These are phyloP conservation scores for Rattus rattus DNA, from an alignment of 2,113 vertebrate species.

Conservation along the genomic window DNA sequence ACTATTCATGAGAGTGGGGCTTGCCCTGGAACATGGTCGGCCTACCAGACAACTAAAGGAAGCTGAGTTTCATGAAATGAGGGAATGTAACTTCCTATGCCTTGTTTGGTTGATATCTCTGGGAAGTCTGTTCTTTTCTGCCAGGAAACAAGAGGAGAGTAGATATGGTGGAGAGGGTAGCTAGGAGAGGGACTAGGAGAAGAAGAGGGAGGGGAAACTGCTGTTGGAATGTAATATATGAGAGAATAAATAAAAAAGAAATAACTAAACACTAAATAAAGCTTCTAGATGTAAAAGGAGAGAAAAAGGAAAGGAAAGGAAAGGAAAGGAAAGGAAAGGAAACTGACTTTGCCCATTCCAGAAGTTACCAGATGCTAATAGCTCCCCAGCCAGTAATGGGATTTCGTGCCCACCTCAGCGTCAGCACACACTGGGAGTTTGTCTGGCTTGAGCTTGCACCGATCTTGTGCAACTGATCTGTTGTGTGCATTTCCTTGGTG, in stretches of 20 bases:
- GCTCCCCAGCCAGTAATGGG: background rate
- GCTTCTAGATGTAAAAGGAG: too few species aligned
- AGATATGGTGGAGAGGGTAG: background rate
- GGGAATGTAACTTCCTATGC: background rate
- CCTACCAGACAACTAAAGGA: background rate
- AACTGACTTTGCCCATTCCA: background rate
- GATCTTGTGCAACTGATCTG: background rate
- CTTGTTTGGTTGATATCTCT: background rate
- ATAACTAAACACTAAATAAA: background rate
- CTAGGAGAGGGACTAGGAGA: background rate
- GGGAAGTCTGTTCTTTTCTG: background rate
- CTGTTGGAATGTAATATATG: background rate
- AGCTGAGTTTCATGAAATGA: background rate
- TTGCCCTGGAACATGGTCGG: background rate
- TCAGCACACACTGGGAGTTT: background rate
- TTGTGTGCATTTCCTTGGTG: background rate
- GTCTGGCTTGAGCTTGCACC: background rate
- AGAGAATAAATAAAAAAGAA: background rate
- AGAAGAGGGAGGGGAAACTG: background rate
- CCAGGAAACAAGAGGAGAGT: background rate
- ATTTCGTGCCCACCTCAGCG: background rate
- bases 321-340: background rate
- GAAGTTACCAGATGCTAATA: background rate
- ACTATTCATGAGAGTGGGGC: background rate
- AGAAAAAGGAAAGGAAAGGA: too few species aligned